These are phyloP conservation scores for Melanotaenia maccullochi DNA, from an alignment of 2,797 vertebrate species.

Conservation along the genomic window DNA sequence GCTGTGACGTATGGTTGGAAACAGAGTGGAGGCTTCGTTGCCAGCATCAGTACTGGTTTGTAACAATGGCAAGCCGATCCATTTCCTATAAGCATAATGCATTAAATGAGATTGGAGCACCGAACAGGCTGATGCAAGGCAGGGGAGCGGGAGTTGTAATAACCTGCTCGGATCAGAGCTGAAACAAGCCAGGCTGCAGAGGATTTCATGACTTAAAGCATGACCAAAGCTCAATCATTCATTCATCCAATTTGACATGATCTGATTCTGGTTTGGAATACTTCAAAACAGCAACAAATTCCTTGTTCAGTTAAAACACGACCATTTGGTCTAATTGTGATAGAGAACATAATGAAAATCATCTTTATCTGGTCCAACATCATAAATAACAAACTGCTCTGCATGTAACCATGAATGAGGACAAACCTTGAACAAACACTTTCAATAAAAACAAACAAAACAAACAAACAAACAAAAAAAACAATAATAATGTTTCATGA, in stretches of 20 bases:
- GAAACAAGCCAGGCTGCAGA: background rate
- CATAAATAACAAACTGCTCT: background rate
- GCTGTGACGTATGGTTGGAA: background rate
- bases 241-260: too few species aligned
- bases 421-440: background rate
- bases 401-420: background rate
- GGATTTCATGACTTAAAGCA: too few species aligned
- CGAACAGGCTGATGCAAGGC: background rate
- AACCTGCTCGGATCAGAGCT: conserved; percentile 1
- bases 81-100: conserved; percentile 20
- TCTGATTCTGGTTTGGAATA: too few species aligned
- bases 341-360: too few species aligned
- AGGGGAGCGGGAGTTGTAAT: background rate
- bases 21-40: conserved; percentile 2
- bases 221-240: too few species aligned
- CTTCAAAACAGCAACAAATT: background rate
- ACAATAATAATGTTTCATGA: too few species aligned
- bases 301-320: background rate
- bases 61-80: background rate
- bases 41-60: conserved; percentile 10
- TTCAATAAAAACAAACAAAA: too few species aligned
- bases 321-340: too few species aligned
- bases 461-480: too few species aligned
- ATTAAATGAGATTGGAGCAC: conserved; percentile 44
- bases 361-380: background rate